Evolutionary conservation across 2,888 invertebrate species (phyloP), one percentile per base, ranked within the genome.

Genomic region (Rugalucina vietnamica): DNA sequence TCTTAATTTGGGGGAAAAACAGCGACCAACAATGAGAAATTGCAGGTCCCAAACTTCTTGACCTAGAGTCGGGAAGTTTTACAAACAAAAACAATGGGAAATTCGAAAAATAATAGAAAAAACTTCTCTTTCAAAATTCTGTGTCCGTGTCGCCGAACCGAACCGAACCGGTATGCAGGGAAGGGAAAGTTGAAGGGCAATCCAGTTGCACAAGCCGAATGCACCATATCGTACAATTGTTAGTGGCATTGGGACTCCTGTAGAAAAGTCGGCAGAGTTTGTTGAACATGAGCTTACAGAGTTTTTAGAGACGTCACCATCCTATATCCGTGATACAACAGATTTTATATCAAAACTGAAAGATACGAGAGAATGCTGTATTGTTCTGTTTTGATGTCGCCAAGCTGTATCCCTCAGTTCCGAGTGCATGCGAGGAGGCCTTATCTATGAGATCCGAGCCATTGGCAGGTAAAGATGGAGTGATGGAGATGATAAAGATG

Each of bases 351-450:
- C 36, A 1, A 76, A 76, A 54, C 18, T 76, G 12, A 73, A 72
- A 34, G 60, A 57, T 5, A 3, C 75, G 65, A n/a, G 50, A 74
- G 10, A 18, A 36, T 21, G 36, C 70, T 1, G 54, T 78, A 21
- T 32, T 78, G 18, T 74, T 82, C 60, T 82, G 78, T n/a, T 78
- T 78, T 75, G 78, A 82, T 57, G 79, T 82, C 10, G 24, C n/a
- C n/a, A 74, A 74, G 65, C 36, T 82, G 8, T 82, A 79, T 39
- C 74, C 82, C 27, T 80, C 73, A 1, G 57, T 84, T 32, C 80
- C 80, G 18, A 79, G 49, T n/a, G 50, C 82, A 5, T 82, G 82
- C 27, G 37, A 24, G 21, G 80, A 76, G 29, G 80, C 73, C 3
- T 65, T 80, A 0, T 54, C 76, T 2, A 14, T 8, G 0, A 75